phyloP scores from a whole-genome alignment of 37 sponge, comb jelly and placozoan genomes.

The Aplysina aerophoba region DNA sequence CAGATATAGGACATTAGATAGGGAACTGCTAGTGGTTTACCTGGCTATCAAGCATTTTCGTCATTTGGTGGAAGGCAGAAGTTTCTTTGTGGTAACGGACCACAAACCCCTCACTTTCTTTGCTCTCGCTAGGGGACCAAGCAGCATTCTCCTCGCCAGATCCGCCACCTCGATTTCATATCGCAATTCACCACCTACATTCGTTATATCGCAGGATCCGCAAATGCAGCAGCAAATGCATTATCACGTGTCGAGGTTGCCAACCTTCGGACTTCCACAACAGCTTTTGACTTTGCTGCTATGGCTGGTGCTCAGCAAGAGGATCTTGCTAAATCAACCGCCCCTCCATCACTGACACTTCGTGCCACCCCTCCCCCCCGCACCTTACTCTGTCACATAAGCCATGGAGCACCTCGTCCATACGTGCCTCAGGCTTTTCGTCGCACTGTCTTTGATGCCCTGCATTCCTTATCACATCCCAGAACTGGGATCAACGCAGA shows the following conservation, averaged over 20 bases:
- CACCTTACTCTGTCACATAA: conserved; percentile 30
- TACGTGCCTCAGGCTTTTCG: conserved; percentile 27
- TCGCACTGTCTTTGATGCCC: conserved; percentile 36
- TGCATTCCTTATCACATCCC: conserved; percentile 48
- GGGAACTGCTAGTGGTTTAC: conserved; percentile 50
- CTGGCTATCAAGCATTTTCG: conserved; percentile 44
- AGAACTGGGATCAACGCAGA: conserved; percentile 47
- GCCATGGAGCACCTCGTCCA: conserved; percentile 39
- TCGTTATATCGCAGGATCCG: conserved; percentile 23
- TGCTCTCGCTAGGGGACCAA: neutral
- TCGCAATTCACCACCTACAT: conserved; percentile 43
- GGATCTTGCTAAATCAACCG: neutral
- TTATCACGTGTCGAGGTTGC: conserved; percentile 18
- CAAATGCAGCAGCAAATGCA: conserved; percentile 45
- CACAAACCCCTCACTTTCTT: conserved; percentile 27
- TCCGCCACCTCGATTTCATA: conserved; percentile 43
- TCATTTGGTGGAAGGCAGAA: conserved; percentile 36
- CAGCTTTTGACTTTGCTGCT: conserved; percentile 35
- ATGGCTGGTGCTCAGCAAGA: conserved; percentile 43
- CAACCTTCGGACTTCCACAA: neutral
- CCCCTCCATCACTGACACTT: conserved; percentile 31
- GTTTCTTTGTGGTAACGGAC: conserved; percentile 40
- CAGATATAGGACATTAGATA: conserved; percentile 51
- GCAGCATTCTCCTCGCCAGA: conserved; percentile 43
- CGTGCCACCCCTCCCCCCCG: neutral